Evolutionary conservation across 2,797 vertebrate genomes (phyloP), one percentile per base, ranked within the genome.

Genomic region (Serranus cabrilla): DNA sequence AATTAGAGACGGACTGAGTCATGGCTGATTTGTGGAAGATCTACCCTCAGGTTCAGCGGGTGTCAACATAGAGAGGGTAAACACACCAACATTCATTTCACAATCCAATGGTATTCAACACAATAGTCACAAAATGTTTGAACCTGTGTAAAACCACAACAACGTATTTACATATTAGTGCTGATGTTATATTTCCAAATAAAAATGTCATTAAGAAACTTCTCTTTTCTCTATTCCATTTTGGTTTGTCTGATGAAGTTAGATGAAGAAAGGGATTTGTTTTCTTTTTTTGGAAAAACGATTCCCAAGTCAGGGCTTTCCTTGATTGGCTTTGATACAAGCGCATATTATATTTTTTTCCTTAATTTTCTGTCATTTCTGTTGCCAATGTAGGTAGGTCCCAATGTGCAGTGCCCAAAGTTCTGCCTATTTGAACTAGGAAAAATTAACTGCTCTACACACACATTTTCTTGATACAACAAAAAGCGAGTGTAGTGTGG

Each of bases 1-100:
- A 84, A 57, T 62, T 71, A 52, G 34, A 73, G 49, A 12, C 3
- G 7, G 21, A 34, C 18, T 40, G 40, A 49, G 11, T 49, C 10
- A 25, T 23, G 43, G 61, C 10, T 60, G 62, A 25, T 50, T 52
- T 57, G 39, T 67, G 11, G 11, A 20, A 7, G 16, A 54, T 66
- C 17, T 16, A 17, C 45, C 21, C 13, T n/a, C 8, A 51, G 42
- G 37, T 63, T 18, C 34, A 18, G 6, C 47, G 8, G 9, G 27
- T 7, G 31, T 65, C 18, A 42, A 42, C 10, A 17, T 17, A 42
- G 18, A 23, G 6, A 2, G 37, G 20, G 3, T 13, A 1, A 59
- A 63, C 17, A 49, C 3, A 60, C 12, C 11, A 58, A 59, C 45
- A 34, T 49, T 7, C 59, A 6, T 4, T 21, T 8, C 18, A 71